phyloP scores from a whole-genome alignment of 2,888 invertebrate genomes.

The Eumerus sabulonum region DNA sequence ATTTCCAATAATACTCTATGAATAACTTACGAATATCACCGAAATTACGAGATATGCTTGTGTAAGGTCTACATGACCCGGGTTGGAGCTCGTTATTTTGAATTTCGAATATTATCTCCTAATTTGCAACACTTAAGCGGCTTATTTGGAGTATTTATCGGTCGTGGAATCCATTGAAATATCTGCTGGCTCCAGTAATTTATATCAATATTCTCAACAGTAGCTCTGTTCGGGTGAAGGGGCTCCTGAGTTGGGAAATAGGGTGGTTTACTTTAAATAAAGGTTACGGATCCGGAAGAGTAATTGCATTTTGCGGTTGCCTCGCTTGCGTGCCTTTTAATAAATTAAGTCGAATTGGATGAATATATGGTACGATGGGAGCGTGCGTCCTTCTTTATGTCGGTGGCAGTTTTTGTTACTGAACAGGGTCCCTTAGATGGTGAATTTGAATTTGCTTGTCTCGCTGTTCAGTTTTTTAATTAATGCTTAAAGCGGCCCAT shows the following conservation, averaged over 20 bases:
- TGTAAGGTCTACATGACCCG: slow-evolving; percentile 3
- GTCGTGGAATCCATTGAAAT: slow-evolving; percentile 24
- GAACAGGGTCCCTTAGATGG: too few species aligned
- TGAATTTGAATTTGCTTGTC: too few species aligned
- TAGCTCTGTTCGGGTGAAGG: slow-evolving; percentile 13
- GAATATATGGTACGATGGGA: too few species aligned
- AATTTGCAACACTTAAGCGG: slow-evolving; percentile 58
- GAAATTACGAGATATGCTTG: slow-evolving; percentile 47
- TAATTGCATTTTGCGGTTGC: background rate
- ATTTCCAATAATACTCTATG: slow-evolving; percentile 19
- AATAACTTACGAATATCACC: slow-evolving; percentile 42
- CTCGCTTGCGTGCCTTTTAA: too few species aligned
- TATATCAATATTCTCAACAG: slow-evolving; percentile 26
- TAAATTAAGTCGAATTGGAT: too few species aligned
- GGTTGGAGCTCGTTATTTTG: too few species aligned
- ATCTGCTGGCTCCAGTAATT: slow-evolving; percentile 24
- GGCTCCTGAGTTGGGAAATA: background rate
- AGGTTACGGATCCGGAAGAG: slow-evolving; percentile 33
- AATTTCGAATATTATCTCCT: slow-evolving; percentile 53
- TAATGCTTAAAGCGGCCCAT: too few species aligned
- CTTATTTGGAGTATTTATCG: slow-evolving; percentile 60
- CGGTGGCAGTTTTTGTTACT: too few species aligned
- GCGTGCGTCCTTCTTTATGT: too few species aligned
- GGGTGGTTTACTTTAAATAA: background rate
- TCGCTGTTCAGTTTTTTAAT: too few species aligned